A percentile compares a stretch with the other conserved stretches of the same genome.
Conservation (phyloP, 2,888 invertebrate genomes). For the Epistrophella euchroma region DNA sequence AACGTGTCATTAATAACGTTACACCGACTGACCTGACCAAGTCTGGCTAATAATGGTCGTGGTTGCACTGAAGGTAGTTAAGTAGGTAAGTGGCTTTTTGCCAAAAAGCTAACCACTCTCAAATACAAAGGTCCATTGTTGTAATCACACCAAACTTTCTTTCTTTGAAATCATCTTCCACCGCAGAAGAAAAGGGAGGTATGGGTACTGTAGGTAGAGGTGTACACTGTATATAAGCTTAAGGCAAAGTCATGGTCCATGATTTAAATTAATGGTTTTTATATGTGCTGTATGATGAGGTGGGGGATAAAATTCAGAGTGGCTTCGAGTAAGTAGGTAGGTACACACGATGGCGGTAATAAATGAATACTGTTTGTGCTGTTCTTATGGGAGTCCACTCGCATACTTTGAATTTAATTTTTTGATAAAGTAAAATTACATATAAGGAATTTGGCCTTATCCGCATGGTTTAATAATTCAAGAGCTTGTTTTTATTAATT, state of each 20-base stretch:
- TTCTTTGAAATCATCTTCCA: slow-evolving; percentile 60
- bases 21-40: slow-evolving; percentile 52
- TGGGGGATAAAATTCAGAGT: slow-evolving; percentile 7
- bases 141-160: slow-evolving; percentile 28
- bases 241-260: slow-evolving; percentile 81
- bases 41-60: slow-evolving; percentile 64
- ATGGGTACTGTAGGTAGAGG: neutral
- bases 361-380: slow-evolving; percentile 61
- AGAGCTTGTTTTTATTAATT: no score
- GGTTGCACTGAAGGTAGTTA: slow-evolving; percentile 22
- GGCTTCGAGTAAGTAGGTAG: slow-evolving; percentile 5
- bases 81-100: slow-evolving; percentile 54
- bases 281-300: slow-evolving; percentile 21
- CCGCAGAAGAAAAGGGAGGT: neutral
- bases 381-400: neutral
- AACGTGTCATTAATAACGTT: slow-evolving; percentile 72
- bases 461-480: neutral
- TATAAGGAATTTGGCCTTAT: neutral
- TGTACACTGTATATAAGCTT: slow-evolving; percentile 33
- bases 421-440: neutral
- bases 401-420: neutral
- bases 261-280: slow-evolving; percentile 83
- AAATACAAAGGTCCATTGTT: slow-evolving; percentile 50
- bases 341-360: slow-evolving; percentile 41
- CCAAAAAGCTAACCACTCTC: slow-evolving; percentile 26